Percentiles rank a stretch among this genome's conserved stretches.
These are phyloP conservation scores for Synergus itoensis DNA, from an alignment of 2,888 invertebrate species.

Conservation along the genomic window DNA sequence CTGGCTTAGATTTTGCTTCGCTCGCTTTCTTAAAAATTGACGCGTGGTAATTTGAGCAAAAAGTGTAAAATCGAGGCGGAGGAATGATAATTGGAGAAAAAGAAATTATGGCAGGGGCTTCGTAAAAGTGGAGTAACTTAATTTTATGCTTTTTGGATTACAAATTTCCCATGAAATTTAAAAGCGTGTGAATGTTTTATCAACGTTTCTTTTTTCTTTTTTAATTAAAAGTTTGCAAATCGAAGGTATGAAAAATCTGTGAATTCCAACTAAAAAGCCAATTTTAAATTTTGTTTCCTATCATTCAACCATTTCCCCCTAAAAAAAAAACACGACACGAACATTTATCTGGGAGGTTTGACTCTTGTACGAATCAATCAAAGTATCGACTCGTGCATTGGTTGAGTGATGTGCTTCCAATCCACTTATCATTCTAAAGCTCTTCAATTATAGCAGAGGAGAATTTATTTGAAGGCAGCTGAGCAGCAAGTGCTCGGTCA, in stretches of 20 bases:
- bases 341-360: no score
- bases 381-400: constrained; percentile 10
- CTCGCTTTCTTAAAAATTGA: constrained; percentile 7
- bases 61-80: neutral
- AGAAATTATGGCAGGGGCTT: neutral
- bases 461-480: constrained; percentile 1
- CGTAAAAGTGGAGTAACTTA: neutral
- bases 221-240: neutral
- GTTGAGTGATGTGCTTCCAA: constrained; percentile 20
- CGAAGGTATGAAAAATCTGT: neutral
- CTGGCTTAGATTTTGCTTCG: constrained; percentile 7
- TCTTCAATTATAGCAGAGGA: constrained; percentile 17
- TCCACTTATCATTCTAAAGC: constrained; percentile 15
- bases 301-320: neutral
- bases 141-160: neutral
- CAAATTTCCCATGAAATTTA: neutral
- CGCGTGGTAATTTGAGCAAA: constrained; percentile 7
- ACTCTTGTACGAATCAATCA: neutral
- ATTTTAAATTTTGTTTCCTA: neutral
- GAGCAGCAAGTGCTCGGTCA: constrained; percentile 36
- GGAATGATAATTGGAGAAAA: constrained; percentile 7
- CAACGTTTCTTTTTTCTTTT: no score
- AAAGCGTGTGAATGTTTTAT: neutral
- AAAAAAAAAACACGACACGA: no score
- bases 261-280: neutral